Percentiles rank a stretch among this genome's conserved stretches.
Conservation (phyloP, 2,113 vertebrate genomes). For the Dolichallabes microphthalmus region DNA sequence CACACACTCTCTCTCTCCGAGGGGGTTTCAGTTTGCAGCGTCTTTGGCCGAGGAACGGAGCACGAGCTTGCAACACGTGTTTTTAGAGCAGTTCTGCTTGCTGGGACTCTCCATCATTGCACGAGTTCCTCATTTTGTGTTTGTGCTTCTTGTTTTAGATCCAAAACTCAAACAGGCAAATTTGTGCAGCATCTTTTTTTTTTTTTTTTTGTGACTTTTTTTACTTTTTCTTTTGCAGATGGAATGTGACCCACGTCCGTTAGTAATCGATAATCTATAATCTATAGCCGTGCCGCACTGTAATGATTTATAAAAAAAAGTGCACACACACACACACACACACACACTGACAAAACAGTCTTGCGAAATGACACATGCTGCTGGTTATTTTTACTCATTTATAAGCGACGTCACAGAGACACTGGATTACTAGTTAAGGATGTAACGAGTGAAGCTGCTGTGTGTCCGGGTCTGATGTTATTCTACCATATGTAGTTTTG, state of each 20-base stretch:
- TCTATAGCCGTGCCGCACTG: neutral
- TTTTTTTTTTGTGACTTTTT: too few relatives aligned
- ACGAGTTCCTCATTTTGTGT: conserved; percentile 13
- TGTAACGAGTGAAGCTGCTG: neutral
- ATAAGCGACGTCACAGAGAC: neutral
- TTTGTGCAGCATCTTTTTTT: neutral
- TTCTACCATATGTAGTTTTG: neutral
- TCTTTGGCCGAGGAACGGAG: neutral
- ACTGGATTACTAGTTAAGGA: neutral
- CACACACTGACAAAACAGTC: neutral
- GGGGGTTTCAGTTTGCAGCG: conserved; percentile 2
- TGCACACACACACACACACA: neutral
- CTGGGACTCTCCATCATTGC: conserved; percentile 3
- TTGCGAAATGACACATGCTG: neutral
- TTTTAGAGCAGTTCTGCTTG: conserved; percentile 31
- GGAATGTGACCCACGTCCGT: too few relatives aligned
- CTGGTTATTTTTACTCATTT: neutral
- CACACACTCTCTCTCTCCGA: neutral
- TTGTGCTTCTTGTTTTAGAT: neutral
- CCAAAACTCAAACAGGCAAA: too few relatives aligned
- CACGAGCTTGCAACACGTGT: neutral
- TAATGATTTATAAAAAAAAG: neutral
- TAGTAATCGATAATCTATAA: too few relatives aligned
- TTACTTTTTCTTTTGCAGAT: neutral
- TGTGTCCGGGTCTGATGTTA: neutral